Evolutionary conservation across 2,797 vertebrate species (phyloP).

Genomic region (Manis crassicaudata): DNA sequence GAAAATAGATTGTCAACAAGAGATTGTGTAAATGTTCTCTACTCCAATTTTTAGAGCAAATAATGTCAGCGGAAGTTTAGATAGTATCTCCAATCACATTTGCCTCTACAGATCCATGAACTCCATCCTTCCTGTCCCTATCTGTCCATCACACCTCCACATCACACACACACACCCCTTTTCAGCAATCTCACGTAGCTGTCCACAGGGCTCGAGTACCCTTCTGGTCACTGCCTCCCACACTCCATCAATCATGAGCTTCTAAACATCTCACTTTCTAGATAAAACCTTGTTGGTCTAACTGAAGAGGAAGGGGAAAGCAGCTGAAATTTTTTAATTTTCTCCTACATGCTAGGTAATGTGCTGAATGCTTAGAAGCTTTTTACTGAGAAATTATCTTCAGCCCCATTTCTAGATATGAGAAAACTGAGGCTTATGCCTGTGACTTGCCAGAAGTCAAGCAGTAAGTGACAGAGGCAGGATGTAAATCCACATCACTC

Average conservation of each 20-base stretch:
- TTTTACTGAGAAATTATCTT: background rate
- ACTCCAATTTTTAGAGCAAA: background rate
- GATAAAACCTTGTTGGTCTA: constrained; percentile 16
- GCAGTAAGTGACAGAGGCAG: background rate
- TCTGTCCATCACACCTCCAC: background rate
- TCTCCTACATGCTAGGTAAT: background rate
- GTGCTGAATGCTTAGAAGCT: background rate
- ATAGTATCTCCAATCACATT: background rate
- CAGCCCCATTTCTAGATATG: background rate
- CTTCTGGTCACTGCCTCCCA: background rate
- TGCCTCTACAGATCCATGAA: background rate
- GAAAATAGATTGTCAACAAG: background rate
- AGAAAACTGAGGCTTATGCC: background rate
- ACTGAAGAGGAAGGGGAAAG: background rate
- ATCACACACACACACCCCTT: background rate
- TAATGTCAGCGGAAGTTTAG: background rate
- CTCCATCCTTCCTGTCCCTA: background rate
- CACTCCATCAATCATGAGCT: constrained; percentile 27
- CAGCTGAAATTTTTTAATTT: background rate
- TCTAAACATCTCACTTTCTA: background rate
- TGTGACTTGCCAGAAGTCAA: constrained; percentile 14
- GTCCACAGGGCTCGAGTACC: background rate
- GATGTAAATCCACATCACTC: background rate
- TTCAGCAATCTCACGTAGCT: background rate
- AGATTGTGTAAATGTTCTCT: background rate